phyloP scores from a whole-genome alignment of 2,888 invertebrate species.

The Lumbricus terrestris region DNA sequence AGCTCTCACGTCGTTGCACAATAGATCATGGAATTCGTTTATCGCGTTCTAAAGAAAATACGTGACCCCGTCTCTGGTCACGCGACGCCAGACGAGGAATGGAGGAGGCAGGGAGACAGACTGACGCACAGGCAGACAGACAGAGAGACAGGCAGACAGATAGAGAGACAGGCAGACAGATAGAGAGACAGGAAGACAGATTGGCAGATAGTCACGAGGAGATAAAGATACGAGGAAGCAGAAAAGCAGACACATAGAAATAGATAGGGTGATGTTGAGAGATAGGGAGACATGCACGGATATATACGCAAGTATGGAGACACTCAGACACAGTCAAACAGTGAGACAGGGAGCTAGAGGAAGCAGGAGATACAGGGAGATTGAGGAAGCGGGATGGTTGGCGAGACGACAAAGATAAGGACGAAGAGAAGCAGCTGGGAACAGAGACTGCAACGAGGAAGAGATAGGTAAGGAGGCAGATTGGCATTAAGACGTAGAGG shows the following conservation, averaged over 20 bases:
- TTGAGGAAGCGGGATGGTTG: neutral
- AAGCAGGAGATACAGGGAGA: neutral
- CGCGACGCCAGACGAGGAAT: neutral
- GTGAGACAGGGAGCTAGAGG: neutral
- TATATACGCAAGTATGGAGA: no score
- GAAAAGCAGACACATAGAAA: neutral
- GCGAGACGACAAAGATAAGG: no score
- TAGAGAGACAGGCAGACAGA: neutral
- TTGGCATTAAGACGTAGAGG: neutral
- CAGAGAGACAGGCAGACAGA: neutral
- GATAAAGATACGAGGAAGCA: neutral
- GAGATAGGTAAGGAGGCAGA: neutral
- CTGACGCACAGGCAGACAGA: neutral
- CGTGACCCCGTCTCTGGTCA: neutral
- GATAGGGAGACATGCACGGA: neutral
- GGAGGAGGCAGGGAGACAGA: neutral
- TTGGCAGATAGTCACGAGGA: neutral
- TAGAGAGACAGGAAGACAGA: neutral
- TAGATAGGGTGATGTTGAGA: neutral
- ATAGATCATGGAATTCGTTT: conserved; percentile 3
- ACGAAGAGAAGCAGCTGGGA: neutral
- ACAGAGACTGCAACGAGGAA: neutral
- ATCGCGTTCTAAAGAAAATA: neutral
- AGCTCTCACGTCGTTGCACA: neutral
- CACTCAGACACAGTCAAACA: neutral